Base-by-base conservation (phyloP, 2,888 invertebrate species). In the Hirtodrosophila cameraria region DNA sequence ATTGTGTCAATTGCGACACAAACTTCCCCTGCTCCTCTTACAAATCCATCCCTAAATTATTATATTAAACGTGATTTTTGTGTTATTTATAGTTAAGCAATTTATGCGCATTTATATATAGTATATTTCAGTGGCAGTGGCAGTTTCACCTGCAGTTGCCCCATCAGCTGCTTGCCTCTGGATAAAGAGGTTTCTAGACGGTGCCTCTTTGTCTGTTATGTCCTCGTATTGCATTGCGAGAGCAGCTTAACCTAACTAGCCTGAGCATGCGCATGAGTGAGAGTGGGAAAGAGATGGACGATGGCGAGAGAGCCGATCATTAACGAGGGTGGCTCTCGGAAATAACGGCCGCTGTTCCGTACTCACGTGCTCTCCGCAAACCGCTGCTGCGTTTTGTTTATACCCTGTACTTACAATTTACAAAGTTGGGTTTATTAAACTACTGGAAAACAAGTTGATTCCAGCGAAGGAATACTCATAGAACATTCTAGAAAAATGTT, bases 1-100 rank as follows among this genome's bases (percentile, higher is more conserved):
- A 67, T 55, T 39, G 33, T 61, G 80, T 54, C 62, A 81, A 86
- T 86, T 76, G 62, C 7, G 52, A 23, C n/a, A 23, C 38, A 72
- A 72, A 68, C 57, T 74, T 20, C 11, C 4, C n/a, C 27, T 18
- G 8, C 2, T 5, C 1, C 6, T 30, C 6, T 23, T 23, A 1
- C 12, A 11, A 7, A 7, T 11, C 12, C 28, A 27, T 36, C 25
- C 60, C 35, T 55, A 16, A 28, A 15, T n/a, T 53, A 69, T 61
- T 55, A 35, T 41, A 59, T 60, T 71, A 57, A 58, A 42, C 50
- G 49, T 59, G 42, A 39, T 49, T 23, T 28, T 9, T 11, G 4
- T 12, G n/a, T 42, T 54, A 63, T 59, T 45, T 55, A 63, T 68
- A 57, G 58, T 48, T 57, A 20, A 39, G 42, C 31, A 33, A 41